Evolutionary conservation across 1,140 invertebrate species (phyloP).

Genomic region (Drosophila truncata): DNA sequence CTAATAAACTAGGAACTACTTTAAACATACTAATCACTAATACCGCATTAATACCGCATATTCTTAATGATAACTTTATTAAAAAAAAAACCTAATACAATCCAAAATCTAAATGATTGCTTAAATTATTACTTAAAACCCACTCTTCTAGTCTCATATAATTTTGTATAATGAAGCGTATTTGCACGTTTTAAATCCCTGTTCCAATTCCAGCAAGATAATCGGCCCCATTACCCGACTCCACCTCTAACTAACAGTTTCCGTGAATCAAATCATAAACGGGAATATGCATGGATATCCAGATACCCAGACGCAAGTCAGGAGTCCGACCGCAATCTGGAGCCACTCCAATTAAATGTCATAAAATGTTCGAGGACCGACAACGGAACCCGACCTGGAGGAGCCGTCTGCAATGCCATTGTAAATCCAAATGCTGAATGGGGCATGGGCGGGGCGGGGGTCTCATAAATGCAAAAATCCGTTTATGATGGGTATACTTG

Average conservation of each 20-base stretch:
- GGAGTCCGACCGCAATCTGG: constrained; percentile 58
- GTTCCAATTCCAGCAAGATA: constrained; percentile 22
- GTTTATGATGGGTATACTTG: constrained; percentile 67
- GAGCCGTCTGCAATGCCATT: constrained; percentile 41
- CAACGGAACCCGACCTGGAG: constrained; percentile 16
- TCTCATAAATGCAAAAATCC: constrained; percentile 75
- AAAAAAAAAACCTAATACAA: neutral
- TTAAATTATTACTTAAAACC: neutral
- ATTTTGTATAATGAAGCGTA: constrained; percentile 11
- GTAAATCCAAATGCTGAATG: constrained; percentile 67
- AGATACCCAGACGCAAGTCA: constrained; percentile 49
- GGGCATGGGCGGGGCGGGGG: neutral
- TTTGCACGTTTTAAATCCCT: constrained; percentile 13
- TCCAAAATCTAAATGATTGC: neutral
- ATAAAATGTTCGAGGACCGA: constrained; percentile 58
- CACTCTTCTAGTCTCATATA: neutral
- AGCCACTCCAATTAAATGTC: constrained; percentile 76
- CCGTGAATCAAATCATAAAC: constrained; percentile 82
- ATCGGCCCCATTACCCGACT: constrained; percentile 31
- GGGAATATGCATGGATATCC: constrained; percentile 32
- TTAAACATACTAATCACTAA: neutral
- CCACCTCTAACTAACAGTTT: constrained; percentile 56
- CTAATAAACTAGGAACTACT: neutral
- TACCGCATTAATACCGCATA: neutral
- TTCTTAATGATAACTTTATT: neutral